These are phyloP conservation scores for Gonatopus flavifemur DNA, from an alignment of 1,140 invertebrate genomes.

Conservation along the genomic window DNA sequence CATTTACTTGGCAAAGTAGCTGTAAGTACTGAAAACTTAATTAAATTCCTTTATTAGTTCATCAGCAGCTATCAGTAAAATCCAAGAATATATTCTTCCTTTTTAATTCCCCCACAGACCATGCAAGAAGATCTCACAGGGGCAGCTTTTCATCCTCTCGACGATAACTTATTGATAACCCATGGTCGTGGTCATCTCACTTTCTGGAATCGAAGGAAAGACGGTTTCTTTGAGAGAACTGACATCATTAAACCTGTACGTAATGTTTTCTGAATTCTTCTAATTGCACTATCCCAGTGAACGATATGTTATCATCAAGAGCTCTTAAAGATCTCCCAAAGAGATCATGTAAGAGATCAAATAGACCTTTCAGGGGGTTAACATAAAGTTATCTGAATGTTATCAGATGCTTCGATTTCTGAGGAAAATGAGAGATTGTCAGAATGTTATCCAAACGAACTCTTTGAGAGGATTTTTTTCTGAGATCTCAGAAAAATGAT, in stretches of 20 bases:
- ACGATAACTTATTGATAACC: conserved; percentile 90
- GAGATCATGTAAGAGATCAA: no score
- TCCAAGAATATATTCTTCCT: conserved; percentile 1
- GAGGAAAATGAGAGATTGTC: no score
- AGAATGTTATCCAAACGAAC: no score
- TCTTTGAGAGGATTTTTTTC: no score
- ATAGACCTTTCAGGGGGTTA: no score
- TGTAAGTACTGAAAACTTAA: conserved; percentile 61
- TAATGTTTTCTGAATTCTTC: no score
- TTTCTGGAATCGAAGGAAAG: conserved; percentile 88
- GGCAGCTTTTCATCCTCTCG: conserved; percentile 88
- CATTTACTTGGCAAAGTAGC: conserved; percentile 86
- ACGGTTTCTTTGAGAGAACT: conserved; percentile 84
- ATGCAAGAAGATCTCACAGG: conserved; percentile 87
- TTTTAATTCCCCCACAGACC: conserved; percentile 61
- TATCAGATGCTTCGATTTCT: no score
- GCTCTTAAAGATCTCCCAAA: no score
- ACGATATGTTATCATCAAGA: no score
- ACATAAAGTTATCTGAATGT: no score
- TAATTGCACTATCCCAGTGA: no score
- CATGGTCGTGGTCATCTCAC: conserved; percentile 90
- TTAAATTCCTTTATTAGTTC: background rate
- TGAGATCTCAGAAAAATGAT: no score
- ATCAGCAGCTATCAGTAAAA: background rate
- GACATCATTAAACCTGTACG: conserved; percentile 82